Evolutionary conservation across 2,888 invertebrate species (phyloP).

Genomic region (Chromoteleia sp.): DNA sequence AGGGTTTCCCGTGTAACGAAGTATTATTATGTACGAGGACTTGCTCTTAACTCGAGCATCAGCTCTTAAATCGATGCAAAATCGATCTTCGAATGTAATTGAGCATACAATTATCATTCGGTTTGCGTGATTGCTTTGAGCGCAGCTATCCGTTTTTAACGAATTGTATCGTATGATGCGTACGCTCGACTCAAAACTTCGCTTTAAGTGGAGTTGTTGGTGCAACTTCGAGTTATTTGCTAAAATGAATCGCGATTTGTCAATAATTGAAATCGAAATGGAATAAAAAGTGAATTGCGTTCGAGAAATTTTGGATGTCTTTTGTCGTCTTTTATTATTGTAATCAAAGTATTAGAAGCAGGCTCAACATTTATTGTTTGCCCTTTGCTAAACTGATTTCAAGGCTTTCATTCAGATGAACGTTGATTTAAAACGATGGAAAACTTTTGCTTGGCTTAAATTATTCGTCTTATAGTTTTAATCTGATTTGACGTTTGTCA

Average conservation of each 20-base stretch:
- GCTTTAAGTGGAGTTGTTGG: neutral
- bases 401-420: constrained; percentile 3
- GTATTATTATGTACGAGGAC: constrained; percentile 32
- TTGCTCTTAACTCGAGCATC: constrained; percentile 24
- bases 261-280: neutral
- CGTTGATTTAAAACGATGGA: neutral
- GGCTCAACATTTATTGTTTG: neutral
- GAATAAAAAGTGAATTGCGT: neutral
- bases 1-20: constrained; percentile 15
- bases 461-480: neutral
- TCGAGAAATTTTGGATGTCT: neutral
- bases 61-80: constrained; percentile 9
- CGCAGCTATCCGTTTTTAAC: constrained; percentile 5
- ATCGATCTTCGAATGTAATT: constrained; percentile 17
- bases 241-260: neutral
- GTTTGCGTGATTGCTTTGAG: constrained; percentile 5
- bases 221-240: constrained; percentile 3
- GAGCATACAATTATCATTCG: constrained; percentile 19
- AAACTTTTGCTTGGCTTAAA: constrained; percentile 5
- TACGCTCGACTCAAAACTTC: constrained; percentile 12
- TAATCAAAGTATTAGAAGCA: neutral
- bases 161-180: constrained; percentile 13
- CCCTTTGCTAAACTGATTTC: constrained; percentile 6
- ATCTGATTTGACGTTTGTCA: neutral
- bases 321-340: neutral